Conservation (phyloP, 2,888 invertebrate species). For the Xanthorhoe designata region DNA sequence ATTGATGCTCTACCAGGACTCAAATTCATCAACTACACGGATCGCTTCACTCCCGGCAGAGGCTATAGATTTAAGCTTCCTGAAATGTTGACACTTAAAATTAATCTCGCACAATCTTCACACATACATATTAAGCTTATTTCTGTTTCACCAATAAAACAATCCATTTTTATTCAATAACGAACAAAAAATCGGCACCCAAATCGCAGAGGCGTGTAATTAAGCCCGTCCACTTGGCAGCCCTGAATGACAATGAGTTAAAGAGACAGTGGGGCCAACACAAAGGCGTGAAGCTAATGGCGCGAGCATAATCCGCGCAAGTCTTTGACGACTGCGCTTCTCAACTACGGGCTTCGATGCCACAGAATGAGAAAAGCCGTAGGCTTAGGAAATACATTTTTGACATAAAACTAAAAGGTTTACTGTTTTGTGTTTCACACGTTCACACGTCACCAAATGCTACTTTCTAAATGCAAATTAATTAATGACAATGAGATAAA, state of each 20-base stretch:
- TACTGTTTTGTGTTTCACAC: too few species aligned
- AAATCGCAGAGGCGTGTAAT: conserved; percentile 59
- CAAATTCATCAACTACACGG: too few species aligned
- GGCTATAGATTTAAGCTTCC: too few species aligned
- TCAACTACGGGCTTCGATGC: conserved; percentile 57
- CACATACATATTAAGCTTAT: neutral
- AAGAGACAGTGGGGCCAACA: conserved; percentile 55
- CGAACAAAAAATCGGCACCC: conserved; percentile 48
- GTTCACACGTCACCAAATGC: too few species aligned
- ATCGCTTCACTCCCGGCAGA: too few species aligned
- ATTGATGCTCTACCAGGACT: too few species aligned
- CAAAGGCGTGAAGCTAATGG: conserved; percentile 76
- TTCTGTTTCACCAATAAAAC: neutral
- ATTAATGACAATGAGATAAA: too few species aligned
- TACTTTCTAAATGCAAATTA: too few species aligned
- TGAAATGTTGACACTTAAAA: too few species aligned
- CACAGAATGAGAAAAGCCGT: conserved; percentile 22
- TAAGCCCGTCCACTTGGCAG: conserved; percentile 58
- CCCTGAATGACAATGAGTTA: conserved; percentile 68
- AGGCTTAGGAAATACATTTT: neutral
- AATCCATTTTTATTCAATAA: conserved; percentile 21
- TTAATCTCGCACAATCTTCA: too few species aligned
- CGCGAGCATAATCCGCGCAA: conserved; percentile 73
- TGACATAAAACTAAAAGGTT: too few species aligned
- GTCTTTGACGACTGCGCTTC: conserved; percentile 72